Conservation (phyloP, 2,888 invertebrate genomes). For the Ethmia dodecea region DNA sequence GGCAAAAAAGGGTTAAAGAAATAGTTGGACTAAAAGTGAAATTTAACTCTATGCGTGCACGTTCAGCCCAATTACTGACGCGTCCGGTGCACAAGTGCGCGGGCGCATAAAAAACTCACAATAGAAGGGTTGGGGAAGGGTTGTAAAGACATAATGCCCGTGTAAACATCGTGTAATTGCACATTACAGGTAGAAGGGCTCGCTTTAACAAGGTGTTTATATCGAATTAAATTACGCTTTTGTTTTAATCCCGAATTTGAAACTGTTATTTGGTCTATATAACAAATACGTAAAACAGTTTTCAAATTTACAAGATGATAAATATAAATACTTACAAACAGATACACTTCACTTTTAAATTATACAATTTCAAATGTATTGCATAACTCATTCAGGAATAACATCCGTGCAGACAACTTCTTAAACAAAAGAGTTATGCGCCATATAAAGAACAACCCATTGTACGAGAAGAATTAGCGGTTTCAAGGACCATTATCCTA, state of each 20-base stretch:
- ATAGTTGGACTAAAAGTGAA: slow-evolving; percentile 47
- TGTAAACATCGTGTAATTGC: slow-evolving; percentile 74
- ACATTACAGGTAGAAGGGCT: slow-evolving; percentile 61
- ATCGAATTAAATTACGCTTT: too few species aligned
- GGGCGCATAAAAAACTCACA: slow-evolving; percentile 49
- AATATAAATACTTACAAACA: too few species aligned
- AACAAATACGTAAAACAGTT: too few species aligned
- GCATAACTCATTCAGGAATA: too few species aligned
- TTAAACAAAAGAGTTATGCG: too few species aligned
- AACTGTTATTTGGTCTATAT: too few species aligned
- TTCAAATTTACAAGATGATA: too few species aligned
- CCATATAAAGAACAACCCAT: slow-evolving; percentile 15
- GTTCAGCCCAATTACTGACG: slow-evolving; percentile 40
- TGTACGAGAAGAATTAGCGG: slow-evolving; percentile 31
- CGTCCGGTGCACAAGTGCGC: slow-evolving; percentile 49
- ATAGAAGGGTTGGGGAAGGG: slow-evolving; percentile 67
- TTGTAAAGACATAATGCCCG: slow-evolving; percentile 64
- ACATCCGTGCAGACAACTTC: too few species aligned
- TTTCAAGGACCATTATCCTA: slow-evolving; percentile 47
- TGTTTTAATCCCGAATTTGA: too few species aligned
- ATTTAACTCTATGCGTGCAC: slow-evolving; percentile 39
- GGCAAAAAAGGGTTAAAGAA: slow-evolving; percentile 42
- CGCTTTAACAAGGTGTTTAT: slow-evolving; percentile 27
- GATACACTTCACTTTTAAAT: too few species aligned
- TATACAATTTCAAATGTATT: too few species aligned